These are phyloP conservation scores for Phaonia tiefii DNA, from an alignment of 2,888 invertebrate genomes.

Conservation along the genomic window DNA sequence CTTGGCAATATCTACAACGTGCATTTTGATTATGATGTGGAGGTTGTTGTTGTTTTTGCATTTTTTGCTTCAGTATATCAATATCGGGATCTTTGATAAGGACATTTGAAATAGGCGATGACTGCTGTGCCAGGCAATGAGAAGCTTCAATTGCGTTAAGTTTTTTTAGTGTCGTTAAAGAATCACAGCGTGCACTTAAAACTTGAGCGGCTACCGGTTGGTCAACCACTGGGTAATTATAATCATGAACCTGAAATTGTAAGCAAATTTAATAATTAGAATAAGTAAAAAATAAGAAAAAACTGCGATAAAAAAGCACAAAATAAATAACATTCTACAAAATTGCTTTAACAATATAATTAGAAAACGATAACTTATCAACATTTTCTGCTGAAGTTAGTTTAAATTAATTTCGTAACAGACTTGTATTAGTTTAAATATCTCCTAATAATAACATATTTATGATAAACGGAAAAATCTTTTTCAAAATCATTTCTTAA, in stretches of 20 bases:
- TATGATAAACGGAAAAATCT: no score
- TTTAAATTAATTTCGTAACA: no score
- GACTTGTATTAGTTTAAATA: no score
- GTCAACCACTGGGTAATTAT: conserved; percentile 87
- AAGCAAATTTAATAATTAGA: no score
- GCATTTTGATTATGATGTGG: conserved; percentile 79
- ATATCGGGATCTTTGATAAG: conserved; percentile 74
- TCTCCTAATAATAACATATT: no score
- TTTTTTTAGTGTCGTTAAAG: conserved; percentile 86
- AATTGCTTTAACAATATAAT: no score
- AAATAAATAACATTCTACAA: no score
- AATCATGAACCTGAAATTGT: conserved; percentile 86
- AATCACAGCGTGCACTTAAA: conserved; percentile 80
- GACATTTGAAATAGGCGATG: conserved; percentile 74
- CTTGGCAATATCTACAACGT: conserved; percentile 87
- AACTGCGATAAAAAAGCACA: no score
- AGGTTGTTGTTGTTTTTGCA: conserved; percentile 46
- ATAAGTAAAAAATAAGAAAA: no score
- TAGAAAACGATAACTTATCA: no score
- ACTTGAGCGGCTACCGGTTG: conserved; percentile 80
- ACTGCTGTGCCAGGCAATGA: conserved; percentile 77
- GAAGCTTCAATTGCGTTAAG: conserved; percentile 82
- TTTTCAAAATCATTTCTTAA: no score
- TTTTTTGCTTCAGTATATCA: conserved; percentile 72
- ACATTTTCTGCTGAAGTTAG: no score